phyloP scores from a whole-genome alignment of 2,888 invertebrate species.

The Cheilosia scutellata region DNA sequence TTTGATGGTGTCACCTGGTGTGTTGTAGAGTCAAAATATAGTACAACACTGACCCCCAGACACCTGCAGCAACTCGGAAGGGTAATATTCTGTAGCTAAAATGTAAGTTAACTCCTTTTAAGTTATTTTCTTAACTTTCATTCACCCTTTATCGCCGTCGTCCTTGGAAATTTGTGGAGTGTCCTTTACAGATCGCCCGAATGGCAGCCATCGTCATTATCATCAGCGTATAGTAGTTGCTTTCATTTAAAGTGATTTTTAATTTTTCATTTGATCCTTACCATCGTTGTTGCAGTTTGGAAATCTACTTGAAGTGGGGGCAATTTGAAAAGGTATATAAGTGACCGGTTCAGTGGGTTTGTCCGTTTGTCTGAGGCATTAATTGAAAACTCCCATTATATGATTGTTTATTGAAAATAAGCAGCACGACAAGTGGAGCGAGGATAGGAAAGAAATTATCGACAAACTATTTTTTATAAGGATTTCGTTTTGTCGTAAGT shows the following conservation, averaged over 20 bases:
- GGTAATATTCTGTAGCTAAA: slow-evolving; percentile 47
- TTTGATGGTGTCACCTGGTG: slow-evolving; percentile 38
- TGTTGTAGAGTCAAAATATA: slow-evolving; percentile 49
- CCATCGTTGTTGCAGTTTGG: background rate
- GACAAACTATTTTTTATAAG: too few relatives aligned
- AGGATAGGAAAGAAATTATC: too few relatives aligned
- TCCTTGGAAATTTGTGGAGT: slow-evolving; percentile 1
- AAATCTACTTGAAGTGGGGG: background rate
- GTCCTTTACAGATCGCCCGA: slow-evolving; percentile 8
- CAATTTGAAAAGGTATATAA: slow-evolving; percentile 28
- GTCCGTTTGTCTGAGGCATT: too few relatives aligned
- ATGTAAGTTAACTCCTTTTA: slow-evolving; percentile 49
- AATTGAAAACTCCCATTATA: slow-evolving; percentile 20
- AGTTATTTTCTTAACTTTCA: slow-evolving; percentile 55
- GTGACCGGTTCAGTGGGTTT: slow-evolving; percentile 1
- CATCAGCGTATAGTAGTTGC: slow-evolving; percentile 35
- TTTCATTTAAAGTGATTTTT: slow-evolving; percentile 49
- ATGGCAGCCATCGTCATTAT: slow-evolving; percentile 14
- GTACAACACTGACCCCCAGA: slow-evolving; percentile 16
- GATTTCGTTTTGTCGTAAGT: too few relatives aligned
- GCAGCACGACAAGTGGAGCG: too few relatives aligned
- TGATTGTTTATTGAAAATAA: too few relatives aligned
- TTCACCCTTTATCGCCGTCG: slow-evolving; percentile 40
- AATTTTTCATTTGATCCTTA: slow-evolving; percentile 14
- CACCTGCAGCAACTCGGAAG: slow-evolving; percentile 17